Percentiles rank a stretch among this genome's conserved stretches.
These are phyloP conservation scores for Triplophysa tibetana DNA, from an alignment of 2,113 vertebrate genomes.

Conservation along the genomic window DNA sequence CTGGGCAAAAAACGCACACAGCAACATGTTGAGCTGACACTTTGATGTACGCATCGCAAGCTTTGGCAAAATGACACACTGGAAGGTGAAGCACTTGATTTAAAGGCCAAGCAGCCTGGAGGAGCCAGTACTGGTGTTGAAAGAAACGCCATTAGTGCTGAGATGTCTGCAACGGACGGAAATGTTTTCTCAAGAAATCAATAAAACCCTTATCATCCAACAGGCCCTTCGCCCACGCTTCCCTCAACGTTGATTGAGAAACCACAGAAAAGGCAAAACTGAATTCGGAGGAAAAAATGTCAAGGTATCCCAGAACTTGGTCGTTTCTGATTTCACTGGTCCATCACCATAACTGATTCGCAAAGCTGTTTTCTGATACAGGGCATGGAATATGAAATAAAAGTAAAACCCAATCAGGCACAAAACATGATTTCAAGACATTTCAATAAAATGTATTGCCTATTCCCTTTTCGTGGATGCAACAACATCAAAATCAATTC, in stretches of 20 bases:
- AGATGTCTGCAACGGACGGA: too few relatives aligned
- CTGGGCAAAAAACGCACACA: neutral
- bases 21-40: neutral
- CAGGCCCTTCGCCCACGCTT: conserved; percentile 44
- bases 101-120: conserved; percentile 31
- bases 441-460: too few relatives aligned
- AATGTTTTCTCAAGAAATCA: conserved; percentile 54
- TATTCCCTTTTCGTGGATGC: too few relatives aligned
- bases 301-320: conserved; percentile 12
- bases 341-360: conserved; percentile 23
- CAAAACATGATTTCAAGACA: too few relatives aligned
- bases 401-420: neutral
- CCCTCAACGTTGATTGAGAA: conserved; percentile 50
- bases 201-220: conserved; percentile 48
- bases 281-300: conserved; percentile 18
- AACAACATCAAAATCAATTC: too few relatives aligned
- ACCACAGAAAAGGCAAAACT: conserved; percentile 35
- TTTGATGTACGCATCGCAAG: neutral
- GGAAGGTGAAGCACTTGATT: conserved; percentile 26
- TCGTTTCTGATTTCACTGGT: neutral
- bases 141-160: conserved; percentile 43
- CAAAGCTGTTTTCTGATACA: conserved; percentile 17
- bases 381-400: neutral
- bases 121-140: conserved; percentile 16
- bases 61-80: conserved; percentile 40